Evolutionary conservation across 2,888 invertebrate species (phyloP), one percentile per base, ranked within the genome.

Genomic region (Emmelina monodactyla): DNA sequence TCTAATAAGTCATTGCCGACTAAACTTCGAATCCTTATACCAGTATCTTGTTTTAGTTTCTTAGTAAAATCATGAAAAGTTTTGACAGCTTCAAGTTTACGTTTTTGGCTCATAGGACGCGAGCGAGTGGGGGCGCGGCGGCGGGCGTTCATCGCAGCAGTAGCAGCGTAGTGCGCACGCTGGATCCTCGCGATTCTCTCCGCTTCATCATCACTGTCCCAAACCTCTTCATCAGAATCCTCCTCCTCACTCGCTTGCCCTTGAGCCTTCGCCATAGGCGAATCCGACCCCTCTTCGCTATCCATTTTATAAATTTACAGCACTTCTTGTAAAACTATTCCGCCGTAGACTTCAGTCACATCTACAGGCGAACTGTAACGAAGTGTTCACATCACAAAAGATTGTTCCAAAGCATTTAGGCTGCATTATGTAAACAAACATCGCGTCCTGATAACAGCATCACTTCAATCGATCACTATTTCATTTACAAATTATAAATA

Each of bases 41-140:
- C 81, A 43, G 81, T 79, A 57, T 81, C 81, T 51, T 80, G 67
- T 55, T 81, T 81, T 13, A 81, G 63, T 57, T 75, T 80, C 52
- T 81, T 81, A 4, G 81, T 81, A 46, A 81, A 81, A 47, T 81
- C 62, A 45, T 80, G 80, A 45, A 81, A 81, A 43, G 58, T 70
- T 58, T 69, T 79, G 6, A 81, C 78, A 16, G 81, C 81, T 64
- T 81, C 80, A 59, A 79, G 59, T 57, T 81, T 81, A 38, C 80
- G 57, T 51, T 80, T 81, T 37, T 78, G 69, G 55, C 73, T 79
- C 71, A 81, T 72, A 14, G 67, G 71, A 32, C 67, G 61, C 13
- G 67, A 62, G 16, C 68, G 66, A 14, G 72, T 61, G 31, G 65
- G 55, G 7, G 71, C 50, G 32, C 68, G 67, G 39, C 64, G 65